Evolutionary conservation across 37 sponge, comb jelly and placozoan species (phyloP).

Genomic region (Beroe forskalii): DNA sequence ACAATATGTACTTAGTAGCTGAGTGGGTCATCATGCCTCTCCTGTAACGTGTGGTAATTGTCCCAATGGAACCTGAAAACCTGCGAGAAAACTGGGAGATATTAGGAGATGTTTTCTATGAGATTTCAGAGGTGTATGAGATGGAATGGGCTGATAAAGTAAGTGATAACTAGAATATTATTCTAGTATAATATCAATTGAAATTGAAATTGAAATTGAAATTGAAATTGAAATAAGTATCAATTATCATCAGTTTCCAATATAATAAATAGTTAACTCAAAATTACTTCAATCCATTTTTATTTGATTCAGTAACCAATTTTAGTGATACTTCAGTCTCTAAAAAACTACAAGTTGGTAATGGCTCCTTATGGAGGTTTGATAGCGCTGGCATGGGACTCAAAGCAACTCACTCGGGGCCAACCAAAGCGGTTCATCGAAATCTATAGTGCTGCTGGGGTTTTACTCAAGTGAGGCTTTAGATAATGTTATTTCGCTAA

Average conservation of each 20-base stretch:
- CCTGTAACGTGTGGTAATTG: too few relatives aligned
- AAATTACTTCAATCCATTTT: too few relatives aligned
- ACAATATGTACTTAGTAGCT: too few relatives aligned
- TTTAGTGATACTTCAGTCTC: too few relatives aligned
- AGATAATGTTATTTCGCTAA: too few relatives aligned
- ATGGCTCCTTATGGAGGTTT: slow-evolving; percentile 55
- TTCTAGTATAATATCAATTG: not conserved
- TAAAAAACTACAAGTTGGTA: slow-evolving; percentile 43
- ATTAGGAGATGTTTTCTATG: slow-evolving; percentile 59
- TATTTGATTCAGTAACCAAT: too few relatives aligned
- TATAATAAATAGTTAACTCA: too few relatives aligned
- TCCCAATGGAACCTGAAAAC: slow-evolving; percentile 38
- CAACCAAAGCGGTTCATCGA: slow-evolving; percentile 41
- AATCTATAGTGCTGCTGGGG: slow-evolving; percentile 11
- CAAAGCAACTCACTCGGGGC: slow-evolving; percentile 32
- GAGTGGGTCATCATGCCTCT: too few relatives aligned
- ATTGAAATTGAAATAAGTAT: not conserved
- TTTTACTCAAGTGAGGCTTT: slow-evolving; percentile 47
- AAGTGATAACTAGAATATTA: not conserved
- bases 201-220: not conserved
- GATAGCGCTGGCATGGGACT: slow-evolving; percentile 58
- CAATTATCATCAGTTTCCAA: too few relatives aligned
- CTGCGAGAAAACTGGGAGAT: slow-evolving; percentile 34
- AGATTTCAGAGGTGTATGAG: slow-evolving; percentile 40
- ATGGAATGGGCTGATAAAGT: slow-evolving; percentile 55